These are phyloP conservation scores for Hypomecis punctinalis DNA, from an alignment of 2,888 invertebrate species.

Conservation along the genomic window DNA sequence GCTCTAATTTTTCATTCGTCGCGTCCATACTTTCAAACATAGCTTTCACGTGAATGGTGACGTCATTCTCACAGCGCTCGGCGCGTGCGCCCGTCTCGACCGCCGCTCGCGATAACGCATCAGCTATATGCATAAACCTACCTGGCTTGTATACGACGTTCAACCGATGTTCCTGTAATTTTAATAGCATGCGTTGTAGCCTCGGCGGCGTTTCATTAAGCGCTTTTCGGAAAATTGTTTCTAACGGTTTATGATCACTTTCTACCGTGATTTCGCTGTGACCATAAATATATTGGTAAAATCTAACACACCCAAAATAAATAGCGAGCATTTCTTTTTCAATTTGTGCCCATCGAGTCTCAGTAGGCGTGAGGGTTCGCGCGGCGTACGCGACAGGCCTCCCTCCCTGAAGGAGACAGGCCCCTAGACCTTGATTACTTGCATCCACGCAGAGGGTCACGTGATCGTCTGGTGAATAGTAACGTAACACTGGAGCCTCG, in stretches of 20 bases:
- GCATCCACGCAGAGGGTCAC: neutral
- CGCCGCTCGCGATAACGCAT: slow-evolving; percentile 1
- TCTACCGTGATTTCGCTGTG: slow-evolving; percentile 17
- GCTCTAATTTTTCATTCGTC: slow-evolving; percentile 1
- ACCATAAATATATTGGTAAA: slow-evolving; percentile 43
- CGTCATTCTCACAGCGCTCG: neutral
- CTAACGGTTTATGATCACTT: neutral
- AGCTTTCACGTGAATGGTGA: neutral
- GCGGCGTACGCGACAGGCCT: slow-evolving; percentile 9
- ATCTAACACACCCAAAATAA: slow-evolving; percentile 35
- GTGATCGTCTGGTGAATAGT: neutral
- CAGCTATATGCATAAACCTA: neutral
- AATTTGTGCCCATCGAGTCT: slow-evolving; percentile 29
- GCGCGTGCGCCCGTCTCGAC: slow-evolving; percentile 1
- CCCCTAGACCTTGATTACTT: neutral
- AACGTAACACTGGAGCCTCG: neutral
- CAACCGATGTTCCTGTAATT: neutral
- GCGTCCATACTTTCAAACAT: neutral
- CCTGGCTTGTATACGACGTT: slow-evolving; percentile 1
- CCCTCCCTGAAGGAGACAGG: neutral
- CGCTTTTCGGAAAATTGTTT: slow-evolving; percentile 42
- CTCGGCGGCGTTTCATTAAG: slow-evolving; percentile 25
- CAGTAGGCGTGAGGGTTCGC: slow-evolving; percentile 31
- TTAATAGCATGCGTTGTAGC: slow-evolving; percentile 6
- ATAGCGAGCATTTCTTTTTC: slow-evolving; percentile 42